These are phyloP conservation scores for Cryptocephalus moraei DNA, from an alignment of 2,888 invertebrate genomes.

Conservation along the genomic window DNA sequence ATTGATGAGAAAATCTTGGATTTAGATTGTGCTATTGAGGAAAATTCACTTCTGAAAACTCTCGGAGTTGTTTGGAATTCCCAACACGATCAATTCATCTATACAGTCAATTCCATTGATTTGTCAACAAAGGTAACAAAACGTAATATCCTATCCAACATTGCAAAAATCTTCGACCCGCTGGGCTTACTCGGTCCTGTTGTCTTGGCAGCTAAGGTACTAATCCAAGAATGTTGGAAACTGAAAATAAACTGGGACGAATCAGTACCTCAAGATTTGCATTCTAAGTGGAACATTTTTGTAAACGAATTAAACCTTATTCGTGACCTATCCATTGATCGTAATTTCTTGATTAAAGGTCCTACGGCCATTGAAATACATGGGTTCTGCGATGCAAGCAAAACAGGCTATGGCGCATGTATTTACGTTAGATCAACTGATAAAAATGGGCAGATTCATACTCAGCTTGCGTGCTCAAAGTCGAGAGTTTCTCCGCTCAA, in stretches of 20 bases:
- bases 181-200: background rate
- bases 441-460: background rate
- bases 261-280: background rate
- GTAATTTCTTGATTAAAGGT: background rate
- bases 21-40: too few relatives aligned
- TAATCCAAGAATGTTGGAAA: background rate
- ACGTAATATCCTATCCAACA: background rate
- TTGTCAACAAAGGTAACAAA: background rate
- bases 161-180: background rate
- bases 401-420: conserved; percentile 7
- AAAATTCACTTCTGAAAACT: too few relatives aligned
- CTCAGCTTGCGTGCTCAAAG: conserved; percentile 8
- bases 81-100: background rate
- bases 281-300: background rate
- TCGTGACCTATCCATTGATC: background rate
- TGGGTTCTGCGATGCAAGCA: conserved; percentile 10
- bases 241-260: background rate
- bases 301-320: background rate
- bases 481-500: conserved; percentile 10
- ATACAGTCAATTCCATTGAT: background rate
- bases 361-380: conserved; percentile 2
- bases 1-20: too few relatives aligned
- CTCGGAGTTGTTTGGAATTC: background rate
- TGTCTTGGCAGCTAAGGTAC: background rate
- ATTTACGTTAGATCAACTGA: conserved; percentile 5